A percentile compares a stretch with the other conserved stretches of the same genome.
Conservation (phyloP, 2,797 vertebrate species). For the Lutjanus argentimaculatus region DNA sequence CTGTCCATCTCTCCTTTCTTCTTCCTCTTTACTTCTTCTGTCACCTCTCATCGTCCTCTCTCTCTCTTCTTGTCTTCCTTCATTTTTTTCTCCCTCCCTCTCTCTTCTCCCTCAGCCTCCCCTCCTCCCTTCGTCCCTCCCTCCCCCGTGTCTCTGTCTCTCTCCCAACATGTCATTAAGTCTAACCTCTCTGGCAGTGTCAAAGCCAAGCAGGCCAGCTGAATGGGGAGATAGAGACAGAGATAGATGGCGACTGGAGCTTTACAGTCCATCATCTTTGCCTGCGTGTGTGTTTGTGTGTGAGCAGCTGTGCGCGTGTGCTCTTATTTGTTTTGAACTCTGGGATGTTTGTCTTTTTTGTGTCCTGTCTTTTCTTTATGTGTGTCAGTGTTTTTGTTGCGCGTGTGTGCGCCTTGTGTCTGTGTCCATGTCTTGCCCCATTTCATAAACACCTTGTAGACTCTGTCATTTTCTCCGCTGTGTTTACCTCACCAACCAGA, state of each 20-base stretch:
- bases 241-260: conserved; percentile 77
- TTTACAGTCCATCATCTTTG: conserved; percentile 71
- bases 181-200: conserved; percentile 83
- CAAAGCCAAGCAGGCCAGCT: conserved; percentile 76
- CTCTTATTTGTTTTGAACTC: conserved; percentile 65
- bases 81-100: conserved; percentile 28
- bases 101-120: conserved; percentile 22
- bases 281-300: conserved; percentile 39
- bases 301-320: conserved; percentile 38
- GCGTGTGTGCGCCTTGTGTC: conserved; percentile 51
- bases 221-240: conserved; percentile 78
- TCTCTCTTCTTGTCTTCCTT: conserved; percentile 45
- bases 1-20: conserved; percentile 48
- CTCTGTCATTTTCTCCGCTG: conserved; percentile 86
- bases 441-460: conserved; percentile 85
- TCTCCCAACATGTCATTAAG: conserved; percentile 83
- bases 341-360: conserved; percentile 66
- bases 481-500: conserved; percentile 84
- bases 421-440: conserved; percentile 70
- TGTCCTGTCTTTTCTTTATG: conserved; percentile 51
- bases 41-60: conserved; percentile 58
- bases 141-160: conserved; percentile 66
- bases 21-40: conserved; percentile 63
- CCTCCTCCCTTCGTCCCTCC: conserved; percentile 18
- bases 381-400: conserved; percentile 55